Conservation (phyloP, 2,888 invertebrate species). For the Gortyna flavago region DNA sequence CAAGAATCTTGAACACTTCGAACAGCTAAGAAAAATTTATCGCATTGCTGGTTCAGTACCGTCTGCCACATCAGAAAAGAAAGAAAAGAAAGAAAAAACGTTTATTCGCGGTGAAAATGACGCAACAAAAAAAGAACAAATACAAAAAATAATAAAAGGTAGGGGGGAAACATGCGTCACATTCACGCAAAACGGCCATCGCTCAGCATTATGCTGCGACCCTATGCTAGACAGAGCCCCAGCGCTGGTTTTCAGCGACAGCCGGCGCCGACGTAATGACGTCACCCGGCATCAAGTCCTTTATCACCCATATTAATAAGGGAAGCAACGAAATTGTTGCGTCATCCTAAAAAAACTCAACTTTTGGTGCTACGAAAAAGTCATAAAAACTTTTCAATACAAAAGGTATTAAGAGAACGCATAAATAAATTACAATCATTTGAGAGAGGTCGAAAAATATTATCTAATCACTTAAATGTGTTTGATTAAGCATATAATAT, state of each 20-base stretch:
- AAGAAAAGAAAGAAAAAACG: no score
- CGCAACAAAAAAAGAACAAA: no score
- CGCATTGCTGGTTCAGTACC: slow-evolving; percentile 11
- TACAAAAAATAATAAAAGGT: no score
- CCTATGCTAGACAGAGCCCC: no score
- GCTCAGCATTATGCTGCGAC: no score
- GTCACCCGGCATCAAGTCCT: no score
- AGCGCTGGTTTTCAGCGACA: no score
- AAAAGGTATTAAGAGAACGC: not conserved
- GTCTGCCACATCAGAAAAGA: slow-evolving; percentile 17
- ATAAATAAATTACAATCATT: slow-evolving; percentile 2
- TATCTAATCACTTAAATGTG: not conserved
- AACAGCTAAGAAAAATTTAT: slow-evolving; percentile 22
- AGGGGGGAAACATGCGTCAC: no score
- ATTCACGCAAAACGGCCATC: no score
- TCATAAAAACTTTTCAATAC: no score
- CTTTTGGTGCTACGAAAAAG: not conserved
- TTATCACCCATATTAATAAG: slow-evolving; percentile 10
- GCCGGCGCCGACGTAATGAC: no score
- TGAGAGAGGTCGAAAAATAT: not conserved
- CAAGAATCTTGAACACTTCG: slow-evolving; percentile 23
- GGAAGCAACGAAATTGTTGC: not conserved
- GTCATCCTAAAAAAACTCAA: not conserved
- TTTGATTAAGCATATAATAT: not conserved
- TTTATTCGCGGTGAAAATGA: no score